Conservation (phyloP, 1,140 invertebrate species). For the Trichonephila clavipes region DNA sequence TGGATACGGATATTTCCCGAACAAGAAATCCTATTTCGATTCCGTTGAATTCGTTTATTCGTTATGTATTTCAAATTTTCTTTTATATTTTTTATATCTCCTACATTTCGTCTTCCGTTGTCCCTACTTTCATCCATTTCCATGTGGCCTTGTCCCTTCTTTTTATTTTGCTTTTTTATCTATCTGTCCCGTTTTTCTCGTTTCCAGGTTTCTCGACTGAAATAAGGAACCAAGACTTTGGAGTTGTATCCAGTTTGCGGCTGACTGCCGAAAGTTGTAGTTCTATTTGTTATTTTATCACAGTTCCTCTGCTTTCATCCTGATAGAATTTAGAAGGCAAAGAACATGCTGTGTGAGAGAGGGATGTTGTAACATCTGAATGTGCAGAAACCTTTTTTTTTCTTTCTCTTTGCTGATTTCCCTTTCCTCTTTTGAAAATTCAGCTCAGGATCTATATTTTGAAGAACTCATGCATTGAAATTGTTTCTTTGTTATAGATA, state of each 20-base stretch:
- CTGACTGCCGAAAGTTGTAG: background rate
- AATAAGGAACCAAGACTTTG: background rate
- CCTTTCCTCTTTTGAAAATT: background rate
- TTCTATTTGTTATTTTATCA: constrained; percentile 28
- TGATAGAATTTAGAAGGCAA: constrained; percentile 21
- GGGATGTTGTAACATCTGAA: background rate
- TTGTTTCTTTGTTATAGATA: no score
- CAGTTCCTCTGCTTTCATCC: background rate
- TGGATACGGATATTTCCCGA: constrained; percentile 61
- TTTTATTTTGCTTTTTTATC: background rate
- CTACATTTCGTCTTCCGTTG: background rate
- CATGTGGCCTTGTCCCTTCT: constrained; percentile 16
- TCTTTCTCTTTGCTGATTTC: no score
- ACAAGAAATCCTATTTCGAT: constrained; percentile 62
- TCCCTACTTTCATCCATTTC: background rate
- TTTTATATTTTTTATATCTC: background rate
- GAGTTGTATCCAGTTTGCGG: constrained; percentile 27
- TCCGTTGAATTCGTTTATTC: constrained; percentile 60
- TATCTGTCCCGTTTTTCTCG: background rate
- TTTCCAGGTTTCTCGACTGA: background rate
- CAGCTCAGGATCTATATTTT: background rate
- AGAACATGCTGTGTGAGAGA: background rate
- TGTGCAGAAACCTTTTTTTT: background rate
- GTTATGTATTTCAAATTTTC: constrained; percentile 50
- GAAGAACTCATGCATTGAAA: background rate